Conservation (phyloP, 2,797 vertebrate species). For the Phoxinus dragarum region DNA sequence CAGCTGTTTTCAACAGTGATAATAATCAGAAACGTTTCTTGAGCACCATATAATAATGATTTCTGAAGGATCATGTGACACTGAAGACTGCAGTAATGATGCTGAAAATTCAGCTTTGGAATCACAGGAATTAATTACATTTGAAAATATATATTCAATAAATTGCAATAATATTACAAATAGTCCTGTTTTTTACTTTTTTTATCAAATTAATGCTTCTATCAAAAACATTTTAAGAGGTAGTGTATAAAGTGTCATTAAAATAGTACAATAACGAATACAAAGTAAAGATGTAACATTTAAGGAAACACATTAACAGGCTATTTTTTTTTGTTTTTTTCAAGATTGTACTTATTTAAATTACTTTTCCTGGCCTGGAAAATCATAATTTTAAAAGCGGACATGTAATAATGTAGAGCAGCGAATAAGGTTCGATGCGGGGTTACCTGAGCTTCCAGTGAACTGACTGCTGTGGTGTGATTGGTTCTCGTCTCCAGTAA, state of each 20-base stretch:
- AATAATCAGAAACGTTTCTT: too few species aligned
- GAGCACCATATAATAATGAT: too few species aligned
- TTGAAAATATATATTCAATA: not conserved
- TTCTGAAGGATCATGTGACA: not conserved
- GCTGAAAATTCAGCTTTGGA: too few species aligned
- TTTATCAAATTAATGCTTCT: not conserved
- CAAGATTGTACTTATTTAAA: not conserved
- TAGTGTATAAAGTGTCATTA: not conserved
- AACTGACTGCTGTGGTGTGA: constrained; percentile 74
- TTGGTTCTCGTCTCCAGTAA: constrained; percentile 76
- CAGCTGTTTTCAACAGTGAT: too few species aligned
- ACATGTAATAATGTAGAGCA: not conserved
- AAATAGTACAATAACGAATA: not conserved
- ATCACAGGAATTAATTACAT: not conserved
- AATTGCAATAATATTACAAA: not conserved
- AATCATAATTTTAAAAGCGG: not conserved
- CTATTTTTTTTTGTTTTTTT: not conserved
- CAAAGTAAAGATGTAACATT: not conserved
- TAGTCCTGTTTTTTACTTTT: not conserved
- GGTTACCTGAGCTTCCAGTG: constrained; percentile 77
- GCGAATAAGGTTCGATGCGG: not conserved
- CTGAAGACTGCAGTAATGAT: not conserved
- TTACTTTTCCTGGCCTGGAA: not conserved
- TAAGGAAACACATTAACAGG: not conserved
- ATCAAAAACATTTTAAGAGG: not conserved